Evolutionary conservation across 2,113 vertebrate species (phyloP).

Genomic region (Dipodomys spectabilis): DNA sequence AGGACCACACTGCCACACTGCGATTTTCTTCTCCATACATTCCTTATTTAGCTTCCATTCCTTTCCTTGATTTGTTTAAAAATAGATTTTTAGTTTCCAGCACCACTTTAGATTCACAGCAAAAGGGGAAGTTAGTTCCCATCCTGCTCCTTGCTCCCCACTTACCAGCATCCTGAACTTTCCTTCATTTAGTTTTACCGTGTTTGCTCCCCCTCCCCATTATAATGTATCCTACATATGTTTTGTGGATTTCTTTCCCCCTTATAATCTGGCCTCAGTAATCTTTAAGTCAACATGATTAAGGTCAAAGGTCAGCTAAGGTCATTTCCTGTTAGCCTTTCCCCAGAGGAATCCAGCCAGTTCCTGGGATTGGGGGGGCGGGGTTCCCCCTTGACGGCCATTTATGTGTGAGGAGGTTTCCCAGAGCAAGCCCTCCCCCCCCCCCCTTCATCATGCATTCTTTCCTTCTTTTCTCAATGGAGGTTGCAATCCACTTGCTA

Average conservation of each 20-base stretch:
- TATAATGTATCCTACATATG: constrained; percentile 13
- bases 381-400: not conserved
- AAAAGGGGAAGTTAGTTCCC: not conserved
- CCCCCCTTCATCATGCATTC: not conserved
- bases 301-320: constrained; percentile 44
- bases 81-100: not conserved
- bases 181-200: not conserved
- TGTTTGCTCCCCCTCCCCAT: not conserved
- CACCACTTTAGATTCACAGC: constrained; percentile 6
- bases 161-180: not conserved
- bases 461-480: not conserved
- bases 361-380: too few species aligned
- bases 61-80: not conserved
- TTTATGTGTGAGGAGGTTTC: not conserved
- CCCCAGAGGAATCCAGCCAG: not conserved
- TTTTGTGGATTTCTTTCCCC: not conserved
- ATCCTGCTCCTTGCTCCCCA: too few species aligned
- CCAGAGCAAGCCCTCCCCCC: not conserved
- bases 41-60: not conserved
- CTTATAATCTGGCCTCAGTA: not conserved
- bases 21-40: not conserved
- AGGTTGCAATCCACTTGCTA: not conserved
- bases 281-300: constrained; percentile 44
- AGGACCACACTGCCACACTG: too few species aligned
- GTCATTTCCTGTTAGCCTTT: constrained; percentile 76